phyloP scores from a whole-genome alignment of 2,113 vertebrate genomes.

The Okapia johnstoni region DNA sequence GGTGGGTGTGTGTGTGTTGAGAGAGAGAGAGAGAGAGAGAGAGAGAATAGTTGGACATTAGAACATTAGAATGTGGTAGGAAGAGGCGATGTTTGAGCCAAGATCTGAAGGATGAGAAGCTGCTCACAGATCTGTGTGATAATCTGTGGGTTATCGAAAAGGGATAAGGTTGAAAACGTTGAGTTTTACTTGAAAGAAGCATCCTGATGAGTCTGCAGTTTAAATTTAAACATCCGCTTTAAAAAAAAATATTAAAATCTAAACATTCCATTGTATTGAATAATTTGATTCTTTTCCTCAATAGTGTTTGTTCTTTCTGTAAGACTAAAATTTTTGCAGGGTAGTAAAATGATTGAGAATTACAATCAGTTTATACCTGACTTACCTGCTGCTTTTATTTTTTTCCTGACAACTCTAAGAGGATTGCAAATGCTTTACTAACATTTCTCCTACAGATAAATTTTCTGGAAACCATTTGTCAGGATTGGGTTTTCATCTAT shows the following conservation, averaged over 20 bases:
- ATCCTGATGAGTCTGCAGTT: not conserved
- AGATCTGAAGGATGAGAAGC: not conserved
- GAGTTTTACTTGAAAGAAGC: not conserved
- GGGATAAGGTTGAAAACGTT: not conserved
- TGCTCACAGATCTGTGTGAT: not conserved
- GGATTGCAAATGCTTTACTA: not conserved
- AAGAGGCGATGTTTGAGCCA: not conserved
- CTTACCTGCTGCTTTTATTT: not conserved
- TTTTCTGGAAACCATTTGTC: not conserved
- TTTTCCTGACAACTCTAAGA: not conserved
- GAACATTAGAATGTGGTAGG: not conserved
- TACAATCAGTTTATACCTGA: not conserved
- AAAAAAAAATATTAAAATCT: not conserved
- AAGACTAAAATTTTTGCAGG: not conserved
- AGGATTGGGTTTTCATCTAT: not conserved
- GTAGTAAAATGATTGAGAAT: not conserved
- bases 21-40: not conserved
- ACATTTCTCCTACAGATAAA: not conserved
- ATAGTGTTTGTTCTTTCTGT: not conserved
- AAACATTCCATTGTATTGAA: not conserved
- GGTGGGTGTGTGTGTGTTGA: not conserved
- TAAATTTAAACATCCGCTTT: not conserved
- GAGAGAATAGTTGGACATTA: not conserved
- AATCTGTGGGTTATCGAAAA: not conserved
- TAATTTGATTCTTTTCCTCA: conserved; percentile 17